Evolutionary conservation across 2,797 vertebrate species (phyloP).

Genomic region (Naso thynnoides): DNA sequence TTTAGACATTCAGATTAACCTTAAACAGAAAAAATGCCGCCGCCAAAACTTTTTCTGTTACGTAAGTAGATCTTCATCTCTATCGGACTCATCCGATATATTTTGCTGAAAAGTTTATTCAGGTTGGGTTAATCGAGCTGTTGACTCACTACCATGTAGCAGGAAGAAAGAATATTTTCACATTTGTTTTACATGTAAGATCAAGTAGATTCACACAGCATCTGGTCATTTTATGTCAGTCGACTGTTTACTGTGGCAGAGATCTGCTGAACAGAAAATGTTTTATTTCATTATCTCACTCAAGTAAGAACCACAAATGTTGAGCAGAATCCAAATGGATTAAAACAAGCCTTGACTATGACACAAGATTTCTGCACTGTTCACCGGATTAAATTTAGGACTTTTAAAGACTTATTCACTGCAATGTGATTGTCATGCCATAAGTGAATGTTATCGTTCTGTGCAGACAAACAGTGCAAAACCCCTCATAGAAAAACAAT

Average conservation of each 20-base stretch:
- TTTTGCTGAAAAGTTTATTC: neutral
- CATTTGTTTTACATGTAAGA: neutral
- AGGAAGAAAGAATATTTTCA: neutral
- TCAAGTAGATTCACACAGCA: neutral
- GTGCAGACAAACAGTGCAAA: too few relatives aligned
- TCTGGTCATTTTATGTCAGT: neutral
- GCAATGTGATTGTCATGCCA: too few relatives aligned
- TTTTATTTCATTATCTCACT: neutral
- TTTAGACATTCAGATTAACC: neutral
- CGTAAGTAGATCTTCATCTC: too few relatives aligned
- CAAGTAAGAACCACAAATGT: neutral
- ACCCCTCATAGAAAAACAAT: neutral
- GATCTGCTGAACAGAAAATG: neutral
- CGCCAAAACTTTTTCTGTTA: neutral
- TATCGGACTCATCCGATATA: too few relatives aligned
- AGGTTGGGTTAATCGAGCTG: neutral
- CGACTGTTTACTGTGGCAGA: neutral
- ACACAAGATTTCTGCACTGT: neutral
- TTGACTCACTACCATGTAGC: too few relatives aligned
- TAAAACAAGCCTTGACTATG: neutral
- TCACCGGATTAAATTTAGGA: neutral
- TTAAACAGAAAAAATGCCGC: neutral
- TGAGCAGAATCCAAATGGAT: neutral
- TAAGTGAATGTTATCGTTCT: too few relatives aligned
- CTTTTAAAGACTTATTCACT: neutral